These are phyloP conservation scores for Dysmachus trigonus DNA, from an alignment of 2,888 invertebrate genomes.

Conservation along the genomic window DNA sequence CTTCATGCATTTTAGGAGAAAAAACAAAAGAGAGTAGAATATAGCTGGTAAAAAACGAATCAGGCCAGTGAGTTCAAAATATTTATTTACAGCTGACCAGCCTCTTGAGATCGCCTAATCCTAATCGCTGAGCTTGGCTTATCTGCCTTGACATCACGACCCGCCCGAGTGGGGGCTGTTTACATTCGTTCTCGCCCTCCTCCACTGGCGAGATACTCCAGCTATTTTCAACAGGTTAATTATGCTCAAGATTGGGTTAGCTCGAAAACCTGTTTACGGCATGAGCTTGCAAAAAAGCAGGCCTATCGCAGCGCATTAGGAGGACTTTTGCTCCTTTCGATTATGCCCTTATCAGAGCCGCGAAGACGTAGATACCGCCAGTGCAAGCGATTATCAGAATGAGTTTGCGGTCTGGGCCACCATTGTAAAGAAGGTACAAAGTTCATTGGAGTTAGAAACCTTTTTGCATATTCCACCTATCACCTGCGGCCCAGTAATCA, in stretches of 20 bases:
- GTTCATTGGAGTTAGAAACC: background rate
- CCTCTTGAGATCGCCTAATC: background rate
- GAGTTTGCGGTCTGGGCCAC: background rate
- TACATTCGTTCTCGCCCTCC: background rate
- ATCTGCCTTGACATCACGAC: background rate
- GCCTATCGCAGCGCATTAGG: background rate
- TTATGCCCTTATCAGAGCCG: background rate
- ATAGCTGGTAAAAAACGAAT: background rate
- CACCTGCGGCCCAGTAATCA: background rate
- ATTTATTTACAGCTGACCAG: background rate
- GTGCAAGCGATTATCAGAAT: background rate
- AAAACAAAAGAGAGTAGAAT: background rate
- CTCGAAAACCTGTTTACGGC: background rate
- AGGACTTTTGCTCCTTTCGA: background rate
- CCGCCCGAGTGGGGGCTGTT: background rate
- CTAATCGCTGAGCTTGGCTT: background rate
- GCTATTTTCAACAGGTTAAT: background rate
- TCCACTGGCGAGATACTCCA: background rate
- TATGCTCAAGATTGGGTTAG: background rate
- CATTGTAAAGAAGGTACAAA: background rate
- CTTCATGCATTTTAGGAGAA: background rate
- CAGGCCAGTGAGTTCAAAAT: background rate
- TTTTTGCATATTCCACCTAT: background rate
- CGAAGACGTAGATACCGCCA: background rate
- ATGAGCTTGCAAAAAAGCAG: background rate